These are phyloP conservation scores for Nasonia longicornis DNA, from an alignment of 1,140 invertebrate species.

Conservation along the genomic window DNA sequence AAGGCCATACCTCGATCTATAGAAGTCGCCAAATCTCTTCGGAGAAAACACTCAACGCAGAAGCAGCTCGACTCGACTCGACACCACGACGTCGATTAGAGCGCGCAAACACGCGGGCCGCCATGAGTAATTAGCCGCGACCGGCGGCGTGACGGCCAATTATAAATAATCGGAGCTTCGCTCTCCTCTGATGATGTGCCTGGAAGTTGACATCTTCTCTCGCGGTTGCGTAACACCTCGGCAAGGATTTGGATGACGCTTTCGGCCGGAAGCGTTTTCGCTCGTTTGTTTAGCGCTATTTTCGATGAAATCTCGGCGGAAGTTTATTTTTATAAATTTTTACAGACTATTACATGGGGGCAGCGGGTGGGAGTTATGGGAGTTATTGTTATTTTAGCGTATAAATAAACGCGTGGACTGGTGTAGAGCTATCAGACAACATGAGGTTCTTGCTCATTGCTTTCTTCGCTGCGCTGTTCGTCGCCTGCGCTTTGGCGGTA, in stretches of 20 bases:
- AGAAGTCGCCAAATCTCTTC: not conserved
- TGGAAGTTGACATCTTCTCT: not conserved
- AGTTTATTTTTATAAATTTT: not conserved
- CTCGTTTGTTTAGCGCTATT: not conserved
- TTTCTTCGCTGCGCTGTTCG: not conserved
- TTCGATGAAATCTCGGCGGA: not conserved
- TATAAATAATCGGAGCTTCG: not conserved
- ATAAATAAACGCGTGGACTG: not conserved
- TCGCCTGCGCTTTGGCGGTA: slow-evolving; percentile 5
- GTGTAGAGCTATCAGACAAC: not conserved
- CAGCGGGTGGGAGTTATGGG: not conserved
- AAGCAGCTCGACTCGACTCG: not conserved
- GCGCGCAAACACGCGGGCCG: not conserved
- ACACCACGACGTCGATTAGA: not conserved
- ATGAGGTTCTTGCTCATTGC: slow-evolving; percentile 13
- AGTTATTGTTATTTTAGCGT: not conserved
- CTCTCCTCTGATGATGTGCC: not conserved
- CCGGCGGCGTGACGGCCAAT: not conserved
- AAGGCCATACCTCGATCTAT: no score
- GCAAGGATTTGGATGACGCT: not conserved
- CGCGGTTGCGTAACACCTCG: not conserved
- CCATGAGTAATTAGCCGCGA: not conserved
- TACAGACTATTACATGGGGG: not conserved
- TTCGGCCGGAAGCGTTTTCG: not conserved
- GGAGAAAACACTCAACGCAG: not conserved